Base-by-base conservation (phyloP, 2,797 vertebrate genomes). In the Cyprinella venusta region DNA sequence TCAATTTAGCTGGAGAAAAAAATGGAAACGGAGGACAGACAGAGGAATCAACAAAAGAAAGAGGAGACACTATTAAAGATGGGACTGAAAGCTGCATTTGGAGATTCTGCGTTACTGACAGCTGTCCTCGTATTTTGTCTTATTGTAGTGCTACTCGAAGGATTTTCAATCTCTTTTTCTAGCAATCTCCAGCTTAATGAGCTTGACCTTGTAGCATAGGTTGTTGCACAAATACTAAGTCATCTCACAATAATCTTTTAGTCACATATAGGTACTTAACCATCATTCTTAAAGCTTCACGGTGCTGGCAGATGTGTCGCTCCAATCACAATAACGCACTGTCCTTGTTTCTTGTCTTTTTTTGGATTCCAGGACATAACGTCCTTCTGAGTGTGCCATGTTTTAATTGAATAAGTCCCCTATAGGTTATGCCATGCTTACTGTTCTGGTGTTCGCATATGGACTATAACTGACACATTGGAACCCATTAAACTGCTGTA, bases 11-110 rank as follows among this genome's bases (percentile, higher is more conserved):
- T 72, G n/a, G 1, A 75, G 85, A 91, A 89, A 74, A 71, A 85
- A 63, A 63, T 3, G 89, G 84, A 92, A 84, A 87, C 80, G 89
- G 90, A 89, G 88, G 85, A 89, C 86, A 88, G 88, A 92, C 83
- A 48, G 84, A 68, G 86, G 59, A 90, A 90, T 92, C 90, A 91
- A 94, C 92, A 93, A 93, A 93, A 92, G 92, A 71, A 91, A 86
- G 86, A 76, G 42, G 33, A 86, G 91, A 88, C 88, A 88, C 91
- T 90, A 91, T 93, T 93, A 90, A 92, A 88, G 87, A 89, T 33
- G 64, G 71, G 75, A 42, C 79, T 89, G 89, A 91, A 89, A 84
- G 87, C 79, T 86, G 45, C 82, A 6, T 50, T 74, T 40, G 69
- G 82, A 89, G 85, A 87, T 90, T 83, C 85, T 80, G 83, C 78